Evolutionary conservation across 2,888 invertebrate species (phyloP).

Genomic region (Eupithecia subumbrata): DNA sequence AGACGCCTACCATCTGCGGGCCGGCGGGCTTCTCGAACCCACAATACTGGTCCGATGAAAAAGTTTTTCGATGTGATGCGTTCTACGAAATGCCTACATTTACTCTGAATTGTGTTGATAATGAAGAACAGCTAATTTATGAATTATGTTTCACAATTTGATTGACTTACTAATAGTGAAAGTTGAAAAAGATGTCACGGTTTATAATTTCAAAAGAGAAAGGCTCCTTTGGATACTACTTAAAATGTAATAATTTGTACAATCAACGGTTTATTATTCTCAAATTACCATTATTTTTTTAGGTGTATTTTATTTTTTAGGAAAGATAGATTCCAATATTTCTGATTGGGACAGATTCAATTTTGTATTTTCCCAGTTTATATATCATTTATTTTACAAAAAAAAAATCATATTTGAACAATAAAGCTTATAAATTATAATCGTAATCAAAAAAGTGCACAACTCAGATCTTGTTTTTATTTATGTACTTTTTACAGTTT

Average conservation of each 20-base stretch:
- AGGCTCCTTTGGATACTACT: conserved; percentile 63
- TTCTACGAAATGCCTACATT: conserved; percentile 53
- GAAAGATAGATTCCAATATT: background rate
- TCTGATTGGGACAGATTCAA: background rate
- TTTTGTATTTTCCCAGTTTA: background rate
- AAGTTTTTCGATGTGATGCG: conserved; percentile 42
- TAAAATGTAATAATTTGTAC: conserved; percentile 48
- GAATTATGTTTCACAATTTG: conserved; percentile 69
- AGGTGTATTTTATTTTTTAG: conserved; percentile 25
- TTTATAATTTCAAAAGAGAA: conserved; percentile 76
- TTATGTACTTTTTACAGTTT: too few species aligned
- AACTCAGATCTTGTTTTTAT: background rate
- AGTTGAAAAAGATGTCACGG: conserved; percentile 75
- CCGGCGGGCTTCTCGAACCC: conserved; percentile 42
- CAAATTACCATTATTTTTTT: conserved; percentile 31
- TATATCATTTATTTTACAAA: background rate
- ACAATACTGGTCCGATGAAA: conserved; percentile 56
- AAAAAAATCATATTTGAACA: background rate
- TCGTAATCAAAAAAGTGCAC: background rate
- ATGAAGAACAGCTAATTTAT: conserved; percentile 70
- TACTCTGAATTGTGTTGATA: conserved; percentile 56
- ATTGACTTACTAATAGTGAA: conserved; percentile 76
- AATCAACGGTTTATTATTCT: conserved; percentile 48
- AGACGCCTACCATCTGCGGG: conserved; percentile 60
- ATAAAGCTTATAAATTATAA: background rate